phyloP scores from a whole-genome alignment of 2,113 vertebrate species.

The Loxodonta africana region DNA sequence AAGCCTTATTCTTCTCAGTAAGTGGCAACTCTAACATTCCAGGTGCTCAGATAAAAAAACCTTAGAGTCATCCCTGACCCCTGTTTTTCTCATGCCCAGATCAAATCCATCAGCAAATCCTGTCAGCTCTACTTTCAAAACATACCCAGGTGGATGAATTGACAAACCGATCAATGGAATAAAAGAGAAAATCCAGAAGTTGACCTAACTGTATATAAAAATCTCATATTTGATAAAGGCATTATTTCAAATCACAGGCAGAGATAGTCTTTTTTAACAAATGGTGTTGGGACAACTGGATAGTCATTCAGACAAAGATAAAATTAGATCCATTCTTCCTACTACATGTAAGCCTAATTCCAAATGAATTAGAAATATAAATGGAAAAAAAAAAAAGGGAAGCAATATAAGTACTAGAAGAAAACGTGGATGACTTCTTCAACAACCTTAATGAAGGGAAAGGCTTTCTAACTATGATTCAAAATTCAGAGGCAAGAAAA shows the following conservation, averaged over 20 bases:
- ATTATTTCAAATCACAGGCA: neutral
- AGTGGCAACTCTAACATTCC: neutral
- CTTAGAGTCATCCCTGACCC: neutral
- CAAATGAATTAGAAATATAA: neutral
- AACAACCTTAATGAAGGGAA: too few species aligned
- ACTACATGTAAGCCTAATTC: neutral
- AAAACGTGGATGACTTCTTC: too few species aligned
- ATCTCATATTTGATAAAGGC: neutral
- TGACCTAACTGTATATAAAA: neutral
- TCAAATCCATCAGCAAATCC: neutral
- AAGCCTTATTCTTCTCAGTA: neutral
- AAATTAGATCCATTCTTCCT: neutral
- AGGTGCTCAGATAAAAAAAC: neutral
- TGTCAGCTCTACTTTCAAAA: neutral
- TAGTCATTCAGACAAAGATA: too few species aligned
- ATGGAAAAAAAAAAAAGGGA: neutral
- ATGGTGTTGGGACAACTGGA: too few species aligned
- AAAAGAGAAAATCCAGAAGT: neutral
- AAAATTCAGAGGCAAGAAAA: too few species aligned
- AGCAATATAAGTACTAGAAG: neutral
- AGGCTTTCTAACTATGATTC: too few species aligned
- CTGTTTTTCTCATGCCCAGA: neutral
- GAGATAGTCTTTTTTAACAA: neutral
- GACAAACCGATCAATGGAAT: neutral
- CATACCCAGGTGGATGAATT: neutral